A percentile compares a stretch with the other conserved stretches of the same genome.
phyloP scores from a whole-genome alignment of 2,113 vertebrate species.

The Podiceps cristatus region DNA sequence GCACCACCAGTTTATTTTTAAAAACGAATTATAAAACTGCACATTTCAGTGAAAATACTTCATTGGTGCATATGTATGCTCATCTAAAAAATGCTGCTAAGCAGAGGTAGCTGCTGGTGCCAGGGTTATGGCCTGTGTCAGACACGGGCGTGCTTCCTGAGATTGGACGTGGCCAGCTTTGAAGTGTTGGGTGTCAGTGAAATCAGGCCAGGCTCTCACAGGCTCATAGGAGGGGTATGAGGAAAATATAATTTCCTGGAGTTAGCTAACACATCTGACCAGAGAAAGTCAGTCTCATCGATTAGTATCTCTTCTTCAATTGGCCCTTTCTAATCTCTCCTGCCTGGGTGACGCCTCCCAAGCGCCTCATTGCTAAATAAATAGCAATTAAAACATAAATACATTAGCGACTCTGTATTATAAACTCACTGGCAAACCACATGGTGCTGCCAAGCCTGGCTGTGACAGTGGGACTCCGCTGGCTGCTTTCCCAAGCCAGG shows the following conservation, averaged over 20 bases:
- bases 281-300: slow-evolving; percentile 23
- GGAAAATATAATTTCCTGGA: slow-evolving; percentile 40
- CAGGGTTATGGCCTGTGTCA: not conserved
- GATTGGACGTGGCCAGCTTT: slow-evolving; percentile 13
- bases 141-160: not conserved
- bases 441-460: not conserved
- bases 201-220: not conserved
- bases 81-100: not conserved
- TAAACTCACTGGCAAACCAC: not conserved
- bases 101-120: not conserved
- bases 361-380: slow-evolving; percentile 17
- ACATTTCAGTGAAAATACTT: not conserved
- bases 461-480: not conserved
- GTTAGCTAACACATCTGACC: slow-evolving; percentile 16
- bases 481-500: not conserved
- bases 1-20: not conserved
- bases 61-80: not conserved
- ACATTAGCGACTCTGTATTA: not conserved
- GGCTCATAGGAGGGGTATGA: slow-evolving; percentile 5
- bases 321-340: slow-evolving; percentile 12
- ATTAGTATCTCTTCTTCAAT: slow-evolving; percentile 45
- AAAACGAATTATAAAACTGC: not conserved
- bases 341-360: slow-evolving; percentile 10
- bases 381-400: slow-evolving; percentile 38
- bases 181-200: not conserved